phyloP scores from a whole-genome alignment of 2,113 vertebrate species.

The Bubo bubo region DNA sequence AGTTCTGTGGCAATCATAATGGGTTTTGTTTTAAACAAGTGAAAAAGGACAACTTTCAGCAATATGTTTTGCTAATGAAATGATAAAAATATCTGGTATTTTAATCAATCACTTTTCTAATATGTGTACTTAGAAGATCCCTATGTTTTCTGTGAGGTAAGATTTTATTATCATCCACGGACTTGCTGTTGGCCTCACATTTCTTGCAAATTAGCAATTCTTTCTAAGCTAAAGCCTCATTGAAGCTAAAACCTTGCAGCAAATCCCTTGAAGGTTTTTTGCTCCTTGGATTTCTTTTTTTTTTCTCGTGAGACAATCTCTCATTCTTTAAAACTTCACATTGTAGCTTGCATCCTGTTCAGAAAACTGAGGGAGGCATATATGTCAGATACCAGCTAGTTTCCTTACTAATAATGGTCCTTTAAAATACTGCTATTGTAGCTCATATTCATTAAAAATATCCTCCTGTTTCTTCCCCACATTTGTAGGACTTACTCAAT shows the following conservation, averaged over 20 bases:
- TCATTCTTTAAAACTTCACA: background rate
- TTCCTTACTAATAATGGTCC: background rate
- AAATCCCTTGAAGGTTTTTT: conserved; percentile 6
- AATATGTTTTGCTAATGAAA: conserved; percentile 12
- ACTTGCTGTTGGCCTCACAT: background rate
- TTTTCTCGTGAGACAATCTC: background rate
- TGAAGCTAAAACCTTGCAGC: background rate
- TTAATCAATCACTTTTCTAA: background rate
- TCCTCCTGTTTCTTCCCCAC: background rate
- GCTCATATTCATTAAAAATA: background rate
- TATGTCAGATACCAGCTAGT: background rate
- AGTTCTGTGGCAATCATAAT: background rate
- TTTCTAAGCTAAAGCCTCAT: background rate
- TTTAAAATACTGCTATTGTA: background rate
- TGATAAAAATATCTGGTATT: background rate
- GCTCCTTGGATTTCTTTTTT: background rate
- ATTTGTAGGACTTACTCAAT: conserved; percentile 5
- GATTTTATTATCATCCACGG: background rate
- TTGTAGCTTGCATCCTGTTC: background rate
- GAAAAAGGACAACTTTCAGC: conserved; percentile 13
- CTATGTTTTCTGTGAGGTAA: background rate
- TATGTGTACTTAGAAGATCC: background rate
- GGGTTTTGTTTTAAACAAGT: background rate
- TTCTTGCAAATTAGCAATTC: background rate
- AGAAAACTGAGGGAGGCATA: background rate